Base-by-base conservation (phyloP, 2,113 vertebrate genomes). In the Poeciliopsis occidentalis region DNA sequence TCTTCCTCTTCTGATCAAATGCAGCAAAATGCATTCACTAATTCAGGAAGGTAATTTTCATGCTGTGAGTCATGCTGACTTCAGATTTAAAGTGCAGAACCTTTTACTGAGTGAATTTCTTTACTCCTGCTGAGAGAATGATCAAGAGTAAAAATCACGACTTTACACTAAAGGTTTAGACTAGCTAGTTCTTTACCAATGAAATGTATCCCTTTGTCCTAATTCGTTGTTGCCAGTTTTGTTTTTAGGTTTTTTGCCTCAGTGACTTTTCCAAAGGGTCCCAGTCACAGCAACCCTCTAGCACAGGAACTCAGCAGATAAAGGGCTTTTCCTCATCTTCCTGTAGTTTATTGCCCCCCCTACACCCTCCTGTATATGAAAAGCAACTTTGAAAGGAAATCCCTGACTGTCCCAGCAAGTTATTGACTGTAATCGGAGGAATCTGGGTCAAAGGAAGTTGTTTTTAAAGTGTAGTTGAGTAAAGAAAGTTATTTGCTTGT, bases 251-350 rank as follows among this genome's bases (percentile, higher is more conserved):
- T n/a, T 51, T 75, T 69, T 65, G 70, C 15, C 66, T 75, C 26
- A 29, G 34, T 17, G 8, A 8, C 8, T 30, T 54, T 41, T 60
- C 44, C 71, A 78, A 32, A 81, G 27, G 44, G n/a, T 67, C 79
- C 57, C 39, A 60, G 63, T 69, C 57, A 41, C 84, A 67, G 80
- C 81, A 77, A 73, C 67, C 67, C 79, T 77, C 80, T 87, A 86
- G 88, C 88, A 85, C 72, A 72, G 68, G 75, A 83, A 83, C 64
- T 76, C 75, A 60, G 65, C 69, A 30, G 32, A 60, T 65, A 47
- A 62, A 63, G 66, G 47, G 64, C 72, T 75, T 66, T 67, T 73
- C 69, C 68, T 80, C 65, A 47, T 47, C 17, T 47, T 47, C 44
- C 13, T 17, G 34, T 37, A 37, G 34, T 37, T 11, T 11, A 1